A percentile compares a stretch with the other conserved stretches of the same genome.
phyloP scores from a whole-genome alignment of 2,888 invertebrate species.

The Drosophila borborema region DNA sequence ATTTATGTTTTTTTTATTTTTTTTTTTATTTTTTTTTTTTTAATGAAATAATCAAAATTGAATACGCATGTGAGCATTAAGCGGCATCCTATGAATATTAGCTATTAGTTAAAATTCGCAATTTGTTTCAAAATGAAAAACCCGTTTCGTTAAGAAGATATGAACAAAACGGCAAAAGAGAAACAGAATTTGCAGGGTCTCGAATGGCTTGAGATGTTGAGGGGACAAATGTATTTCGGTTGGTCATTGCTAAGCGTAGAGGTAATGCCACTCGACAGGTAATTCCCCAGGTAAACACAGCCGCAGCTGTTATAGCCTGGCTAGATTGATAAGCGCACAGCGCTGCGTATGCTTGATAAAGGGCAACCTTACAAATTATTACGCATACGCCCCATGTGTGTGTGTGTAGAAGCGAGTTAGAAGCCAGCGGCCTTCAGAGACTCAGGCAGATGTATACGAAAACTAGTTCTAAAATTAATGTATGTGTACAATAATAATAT shows the following conservation, averaged over 20 bases:
- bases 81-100: background rate
- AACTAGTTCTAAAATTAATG: constrained; percentile 66
- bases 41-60: too few species aligned
- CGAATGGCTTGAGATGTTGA: background rate
- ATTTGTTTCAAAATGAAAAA: constrained; percentile 4
- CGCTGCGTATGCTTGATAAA: constrained; percentile 68
- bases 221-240: constrained; percentile 14
- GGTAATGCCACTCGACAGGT: constrained; percentile 6
- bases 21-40: too few species aligned
- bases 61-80: constrained; percentile 1
- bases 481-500: constrained; percentile 5
- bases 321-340: constrained; percentile 53
- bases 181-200: background rate
- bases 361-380: constrained; percentile 55
- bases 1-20: too few species aligned
- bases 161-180: background rate
- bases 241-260: constrained; percentile 18
- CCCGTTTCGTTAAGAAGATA: constrained; percentile 4
- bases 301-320: constrained; percentile 16
- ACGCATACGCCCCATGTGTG: constrained; percentile 48
- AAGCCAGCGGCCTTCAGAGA: constrained; percentile 42
- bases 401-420: constrained; percentile 21
- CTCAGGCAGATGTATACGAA: constrained; percentile 43
- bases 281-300: constrained; percentile 21
- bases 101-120: background rate